phyloP scores from a whole-genome alignment of 2,113 vertebrate species.

The Petromus typicus region DNA sequence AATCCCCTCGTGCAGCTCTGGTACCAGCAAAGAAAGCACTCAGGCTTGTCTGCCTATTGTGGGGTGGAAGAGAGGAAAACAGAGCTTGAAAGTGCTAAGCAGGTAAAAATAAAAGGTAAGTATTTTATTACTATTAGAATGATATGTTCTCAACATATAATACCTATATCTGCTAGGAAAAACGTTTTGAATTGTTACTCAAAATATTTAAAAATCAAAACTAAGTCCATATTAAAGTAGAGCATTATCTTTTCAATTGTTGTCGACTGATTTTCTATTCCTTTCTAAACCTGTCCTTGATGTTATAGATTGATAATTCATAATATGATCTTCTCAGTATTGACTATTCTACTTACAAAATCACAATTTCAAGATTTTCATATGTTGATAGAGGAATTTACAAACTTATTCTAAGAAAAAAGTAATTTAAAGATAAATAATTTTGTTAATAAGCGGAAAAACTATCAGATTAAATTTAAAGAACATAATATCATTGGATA shows the following conservation, averaged over 20 bases:
- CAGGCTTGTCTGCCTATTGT: rapidly evolving
- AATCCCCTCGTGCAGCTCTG: rapidly evolving
- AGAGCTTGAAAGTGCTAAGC: background rate
- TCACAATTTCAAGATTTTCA: background rate
- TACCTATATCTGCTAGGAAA: background rate
- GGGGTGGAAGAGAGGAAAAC: too few relatives aligned
- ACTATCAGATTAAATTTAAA: background rate
- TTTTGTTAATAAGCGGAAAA: background rate
- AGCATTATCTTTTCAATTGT: background rate
- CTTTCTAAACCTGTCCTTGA: background rate
- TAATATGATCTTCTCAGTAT: background rate
- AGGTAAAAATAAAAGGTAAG: background rate
- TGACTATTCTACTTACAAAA: background rate
- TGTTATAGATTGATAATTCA: background rate
- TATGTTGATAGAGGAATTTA: background rate
- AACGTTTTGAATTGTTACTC: too few relatives aligned
- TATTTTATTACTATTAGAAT: background rate
- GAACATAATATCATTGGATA: background rate
- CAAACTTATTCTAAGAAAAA: background rate
- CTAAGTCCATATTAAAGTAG: background rate
- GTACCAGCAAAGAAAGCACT: rapidly evolving
- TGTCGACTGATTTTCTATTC: background rate
- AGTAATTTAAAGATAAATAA: background rate
- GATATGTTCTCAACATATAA: background rate
- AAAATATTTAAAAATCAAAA: background rate